Conservation (phyloP, 2,797 vertebrate genomes). For the Sebastes itinus region DNA sequence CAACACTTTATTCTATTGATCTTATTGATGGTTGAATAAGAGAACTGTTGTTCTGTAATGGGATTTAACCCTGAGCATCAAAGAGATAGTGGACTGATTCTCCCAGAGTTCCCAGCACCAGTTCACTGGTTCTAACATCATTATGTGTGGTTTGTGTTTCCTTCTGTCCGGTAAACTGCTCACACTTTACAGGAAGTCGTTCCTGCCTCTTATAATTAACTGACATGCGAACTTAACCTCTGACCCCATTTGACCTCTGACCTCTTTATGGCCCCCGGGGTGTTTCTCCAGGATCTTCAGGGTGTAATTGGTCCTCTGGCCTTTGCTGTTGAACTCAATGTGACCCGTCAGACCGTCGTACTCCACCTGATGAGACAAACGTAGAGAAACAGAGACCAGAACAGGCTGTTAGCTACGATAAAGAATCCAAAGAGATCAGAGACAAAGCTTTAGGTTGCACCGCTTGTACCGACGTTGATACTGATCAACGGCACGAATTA, state of each 20-base stretch:
- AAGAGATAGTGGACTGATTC: not conserved
- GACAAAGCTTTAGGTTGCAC: not conserved
- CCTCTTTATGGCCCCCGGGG: conserved; percentile 88
- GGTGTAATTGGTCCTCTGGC: conserved; percentile 92
- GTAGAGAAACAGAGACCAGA: not conserved
- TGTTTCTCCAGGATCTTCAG: conserved; percentile 90
- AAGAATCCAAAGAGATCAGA: not conserved
- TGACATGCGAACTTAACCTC: not conserved
- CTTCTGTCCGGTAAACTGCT: too few relatives aligned
- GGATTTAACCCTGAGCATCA: not conserved
- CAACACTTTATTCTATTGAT: not conserved
- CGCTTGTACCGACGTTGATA: not conserved
- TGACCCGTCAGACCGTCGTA: conserved; percentile 90
- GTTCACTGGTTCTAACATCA: too few relatives aligned
- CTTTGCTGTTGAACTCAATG: conserved; percentile 95
- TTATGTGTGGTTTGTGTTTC: not conserved
- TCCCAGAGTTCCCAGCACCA: not conserved
- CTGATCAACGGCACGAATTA: not conserved
- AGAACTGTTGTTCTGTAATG: not conserved
- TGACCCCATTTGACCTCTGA: conserved; percentile 65
- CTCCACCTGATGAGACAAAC: conserved; percentile 83
- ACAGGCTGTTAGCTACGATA: not conserved
- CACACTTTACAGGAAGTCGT: too few relatives aligned
- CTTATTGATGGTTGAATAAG: not conserved
- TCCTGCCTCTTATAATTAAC: too few relatives aligned